A percentile compares a stretch with the other conserved stretches of the same genome.
Conservation (phyloP, 2,113 vertebrate genomes). For the Misgurnus anguillicaudatus region DNA sequence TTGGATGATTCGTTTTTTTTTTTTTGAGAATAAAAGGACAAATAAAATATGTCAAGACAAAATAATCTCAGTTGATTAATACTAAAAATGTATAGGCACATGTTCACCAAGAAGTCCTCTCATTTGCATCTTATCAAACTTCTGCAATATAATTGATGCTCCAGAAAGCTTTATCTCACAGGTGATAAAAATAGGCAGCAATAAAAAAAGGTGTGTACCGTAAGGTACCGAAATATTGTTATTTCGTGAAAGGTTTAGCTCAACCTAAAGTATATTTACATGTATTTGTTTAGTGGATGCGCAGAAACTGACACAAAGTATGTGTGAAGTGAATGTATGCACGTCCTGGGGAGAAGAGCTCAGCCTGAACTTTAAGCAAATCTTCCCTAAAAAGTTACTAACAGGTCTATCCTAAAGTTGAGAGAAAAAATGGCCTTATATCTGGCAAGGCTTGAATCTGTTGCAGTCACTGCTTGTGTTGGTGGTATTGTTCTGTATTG, state of each 20-base stretch:
- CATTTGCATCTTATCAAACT: not conserved
- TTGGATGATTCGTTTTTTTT: not conserved
- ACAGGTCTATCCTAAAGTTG: not conserved
- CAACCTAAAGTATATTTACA: not conserved
- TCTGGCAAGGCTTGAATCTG: not conserved
- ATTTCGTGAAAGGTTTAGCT: too few species aligned
- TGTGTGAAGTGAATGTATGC: not conserved
- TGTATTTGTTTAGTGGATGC: not conserved
- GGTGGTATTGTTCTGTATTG: slow-evolving; percentile 6
- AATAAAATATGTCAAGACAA: not conserved
- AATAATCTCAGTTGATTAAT: not conserved
- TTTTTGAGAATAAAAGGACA: slow-evolving; percentile 14
- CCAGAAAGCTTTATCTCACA: not conserved
- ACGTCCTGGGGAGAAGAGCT: not conserved
- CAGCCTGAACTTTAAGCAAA: not conserved
- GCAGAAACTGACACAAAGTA: not conserved
- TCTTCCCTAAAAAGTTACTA: not conserved
- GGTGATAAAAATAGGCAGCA: not conserved
- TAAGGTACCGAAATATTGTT: too few species aligned
- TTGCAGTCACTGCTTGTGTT: not conserved
- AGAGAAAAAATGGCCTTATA: not conserved
- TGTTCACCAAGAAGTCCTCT: not conserved
- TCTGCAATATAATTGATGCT: not conserved
- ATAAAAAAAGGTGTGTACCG: not conserved
- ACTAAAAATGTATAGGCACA: too few species aligned